These are phyloP conservation scores for Thecophora atra DNA, from an alignment of 2,888 invertebrate species.

Conservation along the genomic window DNA sequence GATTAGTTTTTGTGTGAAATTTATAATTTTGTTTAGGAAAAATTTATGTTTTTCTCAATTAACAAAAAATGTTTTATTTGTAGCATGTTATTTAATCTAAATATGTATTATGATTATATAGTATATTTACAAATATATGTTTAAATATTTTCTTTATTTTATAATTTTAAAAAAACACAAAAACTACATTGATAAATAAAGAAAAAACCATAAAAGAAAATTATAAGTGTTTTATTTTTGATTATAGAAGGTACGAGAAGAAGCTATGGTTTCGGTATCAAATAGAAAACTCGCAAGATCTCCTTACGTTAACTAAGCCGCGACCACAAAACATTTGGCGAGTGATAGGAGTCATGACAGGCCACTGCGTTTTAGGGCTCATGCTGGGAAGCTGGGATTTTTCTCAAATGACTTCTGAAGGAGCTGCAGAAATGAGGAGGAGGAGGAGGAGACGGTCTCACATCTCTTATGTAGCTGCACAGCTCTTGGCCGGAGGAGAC, in stretches of 20 bases:
- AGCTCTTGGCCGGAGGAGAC: too few relatives aligned
- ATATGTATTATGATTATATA: not conserved
- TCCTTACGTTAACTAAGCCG: too few relatives aligned
- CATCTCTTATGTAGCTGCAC: too few relatives aligned
- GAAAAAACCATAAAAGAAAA: constrained; percentile 42
- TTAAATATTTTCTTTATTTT: constrained; percentile 55
- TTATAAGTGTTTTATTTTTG: not conserved
- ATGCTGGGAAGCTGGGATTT: too few relatives aligned
- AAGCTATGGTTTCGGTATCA: too few relatives aligned
- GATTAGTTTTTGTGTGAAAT: constrained; percentile 29
- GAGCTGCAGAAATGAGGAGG: too few relatives aligned
- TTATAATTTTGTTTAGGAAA: constrained; percentile 29
- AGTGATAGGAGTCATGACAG: too few relatives aligned
- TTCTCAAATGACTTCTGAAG: too few relatives aligned
- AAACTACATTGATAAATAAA: constrained; percentile 47
- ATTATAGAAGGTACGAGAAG: not conserved
- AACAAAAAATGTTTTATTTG: constrained; percentile 43
- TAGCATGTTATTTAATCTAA: constrained; percentile 50
- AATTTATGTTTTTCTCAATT: constrained; percentile 32
- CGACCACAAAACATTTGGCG: too few relatives aligned
- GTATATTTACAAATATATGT: constrained; percentile 52
- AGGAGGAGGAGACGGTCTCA: too few relatives aligned
- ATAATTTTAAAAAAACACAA: constrained; percentile 47
- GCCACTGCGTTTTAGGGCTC: too few relatives aligned
- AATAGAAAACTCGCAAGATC: too few relatives aligned